A percentile compares a stretch with the other conserved stretches of the same genome.
Conservation (phyloP, 92 coral and sea anemone genomes). For the Palythoa heliodiscus region DNA sequence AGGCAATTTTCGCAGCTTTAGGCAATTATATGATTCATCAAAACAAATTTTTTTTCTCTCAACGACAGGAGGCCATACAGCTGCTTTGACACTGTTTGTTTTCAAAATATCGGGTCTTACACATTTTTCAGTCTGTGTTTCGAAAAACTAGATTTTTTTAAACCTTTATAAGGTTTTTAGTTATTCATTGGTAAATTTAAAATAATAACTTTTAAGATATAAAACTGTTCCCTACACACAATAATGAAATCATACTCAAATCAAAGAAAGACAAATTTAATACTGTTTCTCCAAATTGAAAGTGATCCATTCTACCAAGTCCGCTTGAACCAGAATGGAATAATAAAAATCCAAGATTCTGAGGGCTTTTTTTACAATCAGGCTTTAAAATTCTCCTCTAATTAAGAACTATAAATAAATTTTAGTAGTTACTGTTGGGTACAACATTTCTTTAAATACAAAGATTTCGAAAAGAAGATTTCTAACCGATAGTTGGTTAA, state of each 20-base stretch:
- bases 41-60: neutral
- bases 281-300: neutral
- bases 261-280: neutral
- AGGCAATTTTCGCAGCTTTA: conserved; percentile 3
- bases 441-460: neutral
- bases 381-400: neutral
- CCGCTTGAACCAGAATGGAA: neutral
- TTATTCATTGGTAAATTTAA: neutral
- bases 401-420: neutral
- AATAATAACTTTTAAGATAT: neutral
- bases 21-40: neutral
- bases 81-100: conserved; percentile 17
- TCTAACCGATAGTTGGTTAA: neutral
- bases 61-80: conserved; percentile 26
- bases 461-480: neutral
- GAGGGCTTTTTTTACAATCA: neutral
- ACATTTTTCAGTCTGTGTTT: conserved; percentile 5
- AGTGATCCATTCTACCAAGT: neutral
- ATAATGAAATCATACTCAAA: neutral
- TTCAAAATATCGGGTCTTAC: conserved; percentile 13
- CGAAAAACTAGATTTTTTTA: conserved; percentile 14
- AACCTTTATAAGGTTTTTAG: neutral
- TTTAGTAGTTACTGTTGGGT: neutral
- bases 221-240: neutral
- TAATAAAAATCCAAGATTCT: neutral